A percentile compares a stretch with the other conserved stretches of the same genome.
These are phyloP conservation scores for Rhabditophanes sp. DNA, from an alignment of 2,888 invertebrate species.

Conservation along the genomic window DNA sequence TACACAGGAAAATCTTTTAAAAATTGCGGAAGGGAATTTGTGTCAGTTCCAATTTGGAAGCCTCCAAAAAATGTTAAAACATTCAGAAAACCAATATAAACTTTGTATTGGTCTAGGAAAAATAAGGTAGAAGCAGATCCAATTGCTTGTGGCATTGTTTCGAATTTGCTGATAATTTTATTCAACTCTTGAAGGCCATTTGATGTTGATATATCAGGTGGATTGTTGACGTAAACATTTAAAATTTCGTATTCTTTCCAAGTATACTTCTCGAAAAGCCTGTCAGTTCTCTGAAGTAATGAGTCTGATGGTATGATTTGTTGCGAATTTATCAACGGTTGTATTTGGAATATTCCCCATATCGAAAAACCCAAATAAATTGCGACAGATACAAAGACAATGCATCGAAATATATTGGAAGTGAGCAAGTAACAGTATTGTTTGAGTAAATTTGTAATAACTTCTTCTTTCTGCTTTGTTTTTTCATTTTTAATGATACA, in stretches of 20 bases:
- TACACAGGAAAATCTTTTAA: too few species aligned
- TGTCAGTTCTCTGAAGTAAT: conserved; percentile 8
- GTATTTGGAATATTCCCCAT: conserved; percentile 9
- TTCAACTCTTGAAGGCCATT: conserved; percentile 4
- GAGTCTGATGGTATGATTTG: conserved; percentile 13
- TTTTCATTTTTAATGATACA: not conserved
- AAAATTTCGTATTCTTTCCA: conserved; percentile 16
- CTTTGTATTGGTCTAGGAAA: conserved; percentile 13
- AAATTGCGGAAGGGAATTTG: too few species aligned
- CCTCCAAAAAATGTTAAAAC: too few species aligned
- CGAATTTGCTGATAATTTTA: conserved; percentile 12
- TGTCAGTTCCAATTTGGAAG: too few species aligned
- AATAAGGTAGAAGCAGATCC: conserved; percentile 11
- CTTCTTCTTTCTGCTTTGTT: conserved; percentile 4
- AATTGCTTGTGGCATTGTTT: conserved; percentile 9
- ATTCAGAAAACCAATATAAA: too few species aligned
- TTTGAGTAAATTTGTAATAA: conserved; percentile 1
- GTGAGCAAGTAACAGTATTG: conserved; percentile 7
- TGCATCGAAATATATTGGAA: conserved; percentile 1
- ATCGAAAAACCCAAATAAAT: conserved; percentile 7
- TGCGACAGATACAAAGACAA: conserved; percentile 3
- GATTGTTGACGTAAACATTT: conserved; percentile 11
- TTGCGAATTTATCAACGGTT: conserved; percentile 10
- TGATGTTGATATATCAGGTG: conserved; percentile 7
- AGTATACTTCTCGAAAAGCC: conserved; percentile 9